Evolutionary conservation across 2,888 invertebrate species (phyloP).

Genomic region (Patella depressa): DNA sequence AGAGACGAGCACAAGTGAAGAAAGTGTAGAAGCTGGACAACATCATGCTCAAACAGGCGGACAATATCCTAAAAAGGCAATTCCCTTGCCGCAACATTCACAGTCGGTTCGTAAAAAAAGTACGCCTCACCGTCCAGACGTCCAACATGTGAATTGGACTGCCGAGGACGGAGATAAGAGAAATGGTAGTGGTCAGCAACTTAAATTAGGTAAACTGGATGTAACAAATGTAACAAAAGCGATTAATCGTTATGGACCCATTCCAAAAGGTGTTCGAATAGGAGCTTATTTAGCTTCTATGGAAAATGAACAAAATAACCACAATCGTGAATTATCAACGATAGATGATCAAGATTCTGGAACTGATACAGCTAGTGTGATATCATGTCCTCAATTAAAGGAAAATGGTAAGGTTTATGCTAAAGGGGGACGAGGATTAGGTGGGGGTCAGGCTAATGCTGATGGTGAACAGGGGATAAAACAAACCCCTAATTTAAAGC

Average conservation of each 20-base stretch:
- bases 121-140: slow-evolving; percentile 37
- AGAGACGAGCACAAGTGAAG: slow-evolving; percentile 17
- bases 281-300: slow-evolving; percentile 96
- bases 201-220: slow-evolving; percentile 87
- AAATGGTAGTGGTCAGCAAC: slow-evolving; percentile 37
- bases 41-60: slow-evolving; percentile 19
- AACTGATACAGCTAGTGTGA: slow-evolving; percentile 61
- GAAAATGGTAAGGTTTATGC: slow-evolving; percentile 16
- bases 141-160: slow-evolving; percentile 18
- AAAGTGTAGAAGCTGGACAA: slow-evolving; percentile 8
- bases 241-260: slow-evolving; percentile 90
- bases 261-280: slow-evolving; percentile 96
- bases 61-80: slow-evolving; percentile 59
- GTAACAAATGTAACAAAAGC: slow-evolving; percentile 95
- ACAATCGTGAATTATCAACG: slow-evolving; percentile 47
- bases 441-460: background rate
- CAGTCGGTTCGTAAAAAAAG: slow-evolving; percentile 44
- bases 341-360: slow-evolving; percentile 63
- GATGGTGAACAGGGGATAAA: slow-evolving; percentile 51
- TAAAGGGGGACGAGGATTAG: background rate
- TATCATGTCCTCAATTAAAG: slow-evolving; percentile 53
- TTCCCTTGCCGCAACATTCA: slow-evolving; percentile 60
- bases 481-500: slow-evolving; percentile 63
- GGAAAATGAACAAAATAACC: slow-evolving; percentile 65
- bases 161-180: slow-evolving; percentile 35